Evolutionary conservation across 2,888 invertebrate genomes (phyloP).

Genomic region (Metallyticus violacea): DNA sequence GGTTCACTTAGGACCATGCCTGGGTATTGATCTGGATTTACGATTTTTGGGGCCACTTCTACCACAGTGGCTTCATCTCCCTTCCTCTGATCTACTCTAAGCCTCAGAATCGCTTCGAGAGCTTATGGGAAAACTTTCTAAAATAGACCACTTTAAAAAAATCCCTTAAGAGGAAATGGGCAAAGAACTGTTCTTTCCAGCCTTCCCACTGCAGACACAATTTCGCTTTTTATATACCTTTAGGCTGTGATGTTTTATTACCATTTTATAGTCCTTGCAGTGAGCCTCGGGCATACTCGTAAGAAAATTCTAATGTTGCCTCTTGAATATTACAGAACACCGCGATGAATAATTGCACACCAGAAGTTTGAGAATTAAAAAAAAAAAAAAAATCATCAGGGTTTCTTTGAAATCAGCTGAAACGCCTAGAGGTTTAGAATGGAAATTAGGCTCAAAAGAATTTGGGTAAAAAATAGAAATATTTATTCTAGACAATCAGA

Average conservation of each 20-base stretch:
- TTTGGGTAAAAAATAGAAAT: too few relatives aligned
- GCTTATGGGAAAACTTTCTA: not conserved
- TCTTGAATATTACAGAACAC: too few relatives aligned
- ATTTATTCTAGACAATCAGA: too few relatives aligned
- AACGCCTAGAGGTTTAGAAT: too few relatives aligned
- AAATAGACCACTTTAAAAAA: not conserved
- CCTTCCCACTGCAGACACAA: not conserved
- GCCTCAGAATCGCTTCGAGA: not conserved
- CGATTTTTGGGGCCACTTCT: not conserved
- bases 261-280: not conserved
- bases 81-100: not conserved
- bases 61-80: not conserved
- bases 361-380: too few relatives aligned
- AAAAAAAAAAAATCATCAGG: too few relatives aligned
- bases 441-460: too few relatives aligned
- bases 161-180: not conserved
- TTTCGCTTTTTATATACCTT: not conserved
- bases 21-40: not conserved
- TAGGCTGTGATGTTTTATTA: not conserved
- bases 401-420: too few relatives aligned
- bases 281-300: not conserved
- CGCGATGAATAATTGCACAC: too few relatives aligned
- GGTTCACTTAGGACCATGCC: not conserved
- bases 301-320: not conserved
- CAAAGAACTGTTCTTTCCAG: not conserved